Evolutionary conservation across 2,888 invertebrate species (phyloP).

Genomic region (Stenoptilia bipunctidactyla): DNA sequence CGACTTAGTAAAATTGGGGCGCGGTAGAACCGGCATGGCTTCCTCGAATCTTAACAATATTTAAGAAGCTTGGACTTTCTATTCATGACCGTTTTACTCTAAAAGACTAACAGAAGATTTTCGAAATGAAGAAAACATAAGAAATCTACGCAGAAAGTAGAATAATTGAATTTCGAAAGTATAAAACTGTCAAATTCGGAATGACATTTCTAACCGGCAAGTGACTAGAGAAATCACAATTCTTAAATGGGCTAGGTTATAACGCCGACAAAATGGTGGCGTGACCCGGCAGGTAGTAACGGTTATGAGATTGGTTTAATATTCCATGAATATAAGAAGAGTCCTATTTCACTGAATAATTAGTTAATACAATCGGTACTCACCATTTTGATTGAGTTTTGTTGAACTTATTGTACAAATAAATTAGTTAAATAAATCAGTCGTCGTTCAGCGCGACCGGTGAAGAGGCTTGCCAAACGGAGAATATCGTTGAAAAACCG

Average conservation of each 20-base stretch:
- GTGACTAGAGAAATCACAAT: slow-evolving; percentile 17
- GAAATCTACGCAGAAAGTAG: neutral
- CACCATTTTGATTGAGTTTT: slow-evolving; percentile 64
- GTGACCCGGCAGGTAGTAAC: slow-evolving; percentile 38
- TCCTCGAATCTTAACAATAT: no score
- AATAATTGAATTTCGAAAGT: slow-evolving; percentile 5
- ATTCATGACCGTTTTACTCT: no score
- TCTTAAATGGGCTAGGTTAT: neutral
- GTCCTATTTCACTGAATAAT: no score
- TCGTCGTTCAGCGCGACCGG: slow-evolving; percentile 74
- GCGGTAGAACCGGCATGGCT: no score
- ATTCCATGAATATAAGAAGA: no score
- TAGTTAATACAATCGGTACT: slow-evolving; percentile 38
- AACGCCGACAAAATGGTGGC: slow-evolving; percentile 53
- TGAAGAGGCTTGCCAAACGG: slow-evolving; percentile 79
- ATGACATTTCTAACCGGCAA: slow-evolving; percentile 18
- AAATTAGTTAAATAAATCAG: slow-evolving; percentile 55
- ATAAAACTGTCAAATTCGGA: slow-evolving; percentile 6
- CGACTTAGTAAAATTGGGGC: no score
- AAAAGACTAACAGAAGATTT: no score
- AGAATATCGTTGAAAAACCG: slow-evolving; percentile 58
- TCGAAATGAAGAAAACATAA: no score
- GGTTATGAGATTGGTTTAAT: no score
- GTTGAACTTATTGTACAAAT: slow-evolving; percentile 58
- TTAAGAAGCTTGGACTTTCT: no score